phyloP scores from a whole-genome alignment of 1,140 invertebrate genomes.

The Chrysoperla carnea region DNA sequence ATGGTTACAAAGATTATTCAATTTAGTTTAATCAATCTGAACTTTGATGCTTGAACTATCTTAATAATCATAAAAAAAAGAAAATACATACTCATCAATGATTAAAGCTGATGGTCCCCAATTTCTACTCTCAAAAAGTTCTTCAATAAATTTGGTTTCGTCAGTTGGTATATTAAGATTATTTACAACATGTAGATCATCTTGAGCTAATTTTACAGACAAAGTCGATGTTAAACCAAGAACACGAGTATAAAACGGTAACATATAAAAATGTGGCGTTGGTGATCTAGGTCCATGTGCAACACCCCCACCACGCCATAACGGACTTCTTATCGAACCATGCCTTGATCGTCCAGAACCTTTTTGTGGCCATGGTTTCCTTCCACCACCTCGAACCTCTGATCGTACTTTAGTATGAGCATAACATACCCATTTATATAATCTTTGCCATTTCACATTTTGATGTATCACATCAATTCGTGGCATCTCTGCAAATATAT shows the following conservation, averaged over 20 bases:
- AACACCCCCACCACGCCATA: constrained; percentile 66
- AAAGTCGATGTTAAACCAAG: constrained; percentile 65
- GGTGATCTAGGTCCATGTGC: constrained; percentile 80
- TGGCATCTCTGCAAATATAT: constrained; percentile 65
- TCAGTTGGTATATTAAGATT: constrained; percentile 72
- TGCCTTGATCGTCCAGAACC: constrained; percentile 74
- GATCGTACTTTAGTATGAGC: constrained; percentile 53
- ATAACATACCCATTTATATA: constrained; percentile 63
- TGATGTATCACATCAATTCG: constrained; percentile 75
- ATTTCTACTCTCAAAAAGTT: constrained; percentile 63
- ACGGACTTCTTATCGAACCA: constrained; percentile 76
- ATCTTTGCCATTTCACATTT: constrained; percentile 79
- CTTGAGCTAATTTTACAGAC: constrained; percentile 83
- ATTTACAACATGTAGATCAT: constrained; percentile 86
- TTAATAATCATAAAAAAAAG: too few species aligned
- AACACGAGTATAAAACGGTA: constrained; percentile 56
- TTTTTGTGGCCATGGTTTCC: constrained; percentile 95
- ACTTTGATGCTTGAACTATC: too few species aligned
- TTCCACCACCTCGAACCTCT: constrained; percentile 73
- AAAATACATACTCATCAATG: constrained; percentile 70
- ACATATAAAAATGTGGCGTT: constrained; percentile 82
- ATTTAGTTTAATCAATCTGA: too few species aligned
- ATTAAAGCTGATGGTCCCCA: constrained; percentile 95
- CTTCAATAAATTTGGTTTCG: constrained; percentile 58
- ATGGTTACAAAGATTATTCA: too few species aligned